Evolutionary conservation across 2,797 vertebrate genomes (phyloP), one percentile per base, ranked within the genome.

Genomic region (Coendou prehensilis): DNA sequence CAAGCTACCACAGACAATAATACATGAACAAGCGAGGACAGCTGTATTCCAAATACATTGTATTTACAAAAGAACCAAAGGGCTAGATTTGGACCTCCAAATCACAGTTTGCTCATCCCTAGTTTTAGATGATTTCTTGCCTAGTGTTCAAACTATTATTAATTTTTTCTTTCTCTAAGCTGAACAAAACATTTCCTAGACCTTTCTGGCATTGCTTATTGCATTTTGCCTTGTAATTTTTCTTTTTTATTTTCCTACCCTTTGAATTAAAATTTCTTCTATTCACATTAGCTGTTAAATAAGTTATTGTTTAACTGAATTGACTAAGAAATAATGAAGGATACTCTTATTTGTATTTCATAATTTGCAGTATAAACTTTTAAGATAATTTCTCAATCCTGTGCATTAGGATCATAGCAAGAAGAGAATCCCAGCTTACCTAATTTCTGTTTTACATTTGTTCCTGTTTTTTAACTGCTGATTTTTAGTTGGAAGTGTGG

Each of bases 231-330:
- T 90, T 87, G 0, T n/a, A 91, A 7, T 45, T 89, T 78, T 41
- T 5, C 11, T 57, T 54, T 76, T 67, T 11, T 69, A 56, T 86
- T 30, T 75, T 87, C 28, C 6, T 81, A 1, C 2, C 0, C 2
- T 45, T 1, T 78, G 9, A 8, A 50, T 85, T 88, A 28, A 91
- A 97, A 86, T n/a, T 82, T 61, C 0, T 22, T 95, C 61, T 82
- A 75, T 93, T 81, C 10, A 67, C 92, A 64, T 87, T 41, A 88
- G 14, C 17, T 63, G 3, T 4, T 87, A 90, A 97, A 56, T 89
- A 88, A 75, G 2, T 37, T 73, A 76, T 75, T 83, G 6, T 37
- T 81, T 17, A 94, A 67, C 69, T 71, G 37, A 85, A 63, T 87
- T 3, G 9, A 2, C 30, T 76, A 90, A 90, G 11, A 95, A 94